Evolutionary conservation across 2,113 vertebrate species (phyloP), one percentile per base, ranked within the genome.

Genomic region (Corythaixoides concolor): DNA sequence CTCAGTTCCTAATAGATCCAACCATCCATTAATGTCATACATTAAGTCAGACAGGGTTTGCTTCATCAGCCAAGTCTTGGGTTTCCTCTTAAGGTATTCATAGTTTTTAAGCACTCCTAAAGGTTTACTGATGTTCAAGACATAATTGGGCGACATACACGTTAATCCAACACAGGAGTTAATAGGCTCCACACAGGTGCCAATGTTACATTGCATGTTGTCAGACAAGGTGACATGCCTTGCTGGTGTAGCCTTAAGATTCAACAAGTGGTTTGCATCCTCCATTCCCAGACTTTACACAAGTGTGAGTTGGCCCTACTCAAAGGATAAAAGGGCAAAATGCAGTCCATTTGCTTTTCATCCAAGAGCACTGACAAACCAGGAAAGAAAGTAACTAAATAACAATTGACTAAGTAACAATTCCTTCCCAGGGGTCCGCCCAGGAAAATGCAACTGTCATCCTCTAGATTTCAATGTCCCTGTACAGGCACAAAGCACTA

Each of bases 401-500:
- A 93, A 92, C 66, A 93, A 91, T 93, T 88, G 37, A 91, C 39
- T 72, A 67, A 91, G 60, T 64, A 93, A 92, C 66, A 93, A 91
- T 93, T 88, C 81, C 53, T 85, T 97, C 69, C 66, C 85, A 82
- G 62, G 62, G 55, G 75, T 90, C 55, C 67, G 59, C 41, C 28
- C 2, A 3, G 45, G 88, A 89, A 85, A 93, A 91, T 39, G 41
- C 60, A 85, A 70, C 60, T 85, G 60, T 56, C 89, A 78, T 37
- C 33, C 60, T 87, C 92, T 49, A 86, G 80, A 89, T 75, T 92
- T 92, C 80, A 70, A 28, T 10, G 32, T 66, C 72, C 52, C 67
- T 77, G n/a, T 21, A 47, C 41, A 80, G 64, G 50, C 62, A 76
- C 63, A 94, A 82, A 91, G 76, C 39, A 60, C 88, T 19, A 95